Evolutionary conservation across 2,888 invertebrate genomes (phyloP).

Genomic region (Corbicula japonica): DNA sequence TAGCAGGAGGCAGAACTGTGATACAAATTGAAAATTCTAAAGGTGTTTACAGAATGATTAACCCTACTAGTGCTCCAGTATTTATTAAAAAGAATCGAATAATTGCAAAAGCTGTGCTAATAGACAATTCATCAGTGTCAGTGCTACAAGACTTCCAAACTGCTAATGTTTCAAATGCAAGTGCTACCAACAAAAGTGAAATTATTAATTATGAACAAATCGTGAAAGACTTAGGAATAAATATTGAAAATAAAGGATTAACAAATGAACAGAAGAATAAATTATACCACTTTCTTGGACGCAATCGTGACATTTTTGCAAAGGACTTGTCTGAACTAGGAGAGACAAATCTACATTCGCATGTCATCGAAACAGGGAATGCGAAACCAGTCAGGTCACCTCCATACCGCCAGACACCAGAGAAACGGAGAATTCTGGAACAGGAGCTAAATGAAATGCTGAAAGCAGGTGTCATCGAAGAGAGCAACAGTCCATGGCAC

Average conservation of each 20-base stretch:
- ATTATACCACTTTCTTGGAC: conserved; percentile 16
- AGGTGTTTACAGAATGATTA: no score
- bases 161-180: no score
- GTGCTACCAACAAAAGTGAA: no score
- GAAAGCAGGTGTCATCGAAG: conserved; percentile 41
- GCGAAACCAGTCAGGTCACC: conserved; percentile 28
- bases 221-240: conserved; percentile 4
- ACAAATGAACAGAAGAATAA: background rate
- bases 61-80: no score
- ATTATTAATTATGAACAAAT: conserved; percentile 4
- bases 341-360: conserved; percentile 31
- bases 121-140: no score
- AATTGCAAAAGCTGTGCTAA: no score
- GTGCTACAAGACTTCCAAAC: no score
- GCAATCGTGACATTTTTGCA: conserved; percentile 37
- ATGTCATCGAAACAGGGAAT: conserved; percentile 45
- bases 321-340: conserved; percentile 51
- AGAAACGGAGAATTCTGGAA: conserved; percentile 9
- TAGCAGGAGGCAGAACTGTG: no score
- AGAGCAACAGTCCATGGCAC: conserved; percentile 39
- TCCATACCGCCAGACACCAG: conserved; percentile 27
- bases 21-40: no score
- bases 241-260: conserved; percentile 2
- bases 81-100: no score
- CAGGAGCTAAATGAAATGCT: conserved; percentile 48